A percentile compares a stretch with the other conserved stretches of the same genome.
Conservation (phyloP, 1,140 invertebrate species). For the Anastatus disparis region DNA sequence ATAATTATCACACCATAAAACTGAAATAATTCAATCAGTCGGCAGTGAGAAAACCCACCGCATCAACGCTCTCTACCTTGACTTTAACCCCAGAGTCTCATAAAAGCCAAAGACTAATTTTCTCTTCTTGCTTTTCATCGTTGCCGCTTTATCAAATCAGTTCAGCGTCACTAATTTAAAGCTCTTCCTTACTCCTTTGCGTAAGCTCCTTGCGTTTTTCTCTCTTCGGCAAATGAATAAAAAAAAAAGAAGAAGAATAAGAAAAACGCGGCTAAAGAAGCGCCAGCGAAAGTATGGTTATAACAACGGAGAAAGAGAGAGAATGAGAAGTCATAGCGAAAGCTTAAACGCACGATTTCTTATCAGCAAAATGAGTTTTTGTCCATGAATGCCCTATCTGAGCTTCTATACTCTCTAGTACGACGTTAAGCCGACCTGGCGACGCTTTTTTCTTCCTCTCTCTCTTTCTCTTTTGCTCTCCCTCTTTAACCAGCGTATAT, state of each 20-base stretch:
- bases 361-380: constrained; percentile 38
- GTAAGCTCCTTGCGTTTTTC: background rate
- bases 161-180: constrained; percentile 25
- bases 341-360: constrained; percentile 15
- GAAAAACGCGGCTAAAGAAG: background rate
- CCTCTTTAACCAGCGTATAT: too few relatives aligned
- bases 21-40: too few relatives aligned
- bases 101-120: background rate
- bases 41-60: too few relatives aligned
- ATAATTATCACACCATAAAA: too few relatives aligned
- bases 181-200: background rate
- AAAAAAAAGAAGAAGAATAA: background rate
- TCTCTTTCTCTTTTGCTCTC: background rate
- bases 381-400: constrained; percentile 21
- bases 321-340: too few relatives aligned
- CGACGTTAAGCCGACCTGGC: background rate
- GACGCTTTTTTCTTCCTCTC: constrained; percentile 7
- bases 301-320: background rate
- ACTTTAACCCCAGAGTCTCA: too few relatives aligned
- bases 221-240: background rate
- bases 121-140: background rate
- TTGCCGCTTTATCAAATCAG: constrained; percentile 18
- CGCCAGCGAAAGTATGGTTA: too few relatives aligned
- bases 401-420: background rate
- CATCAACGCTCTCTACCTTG: too few relatives aligned